Percentiles rank a stretch among this genome's conserved stretches.
phyloP scores from a whole-genome alignment of 2,888 invertebrate genomes.

The Rhingia campestris region DNA sequence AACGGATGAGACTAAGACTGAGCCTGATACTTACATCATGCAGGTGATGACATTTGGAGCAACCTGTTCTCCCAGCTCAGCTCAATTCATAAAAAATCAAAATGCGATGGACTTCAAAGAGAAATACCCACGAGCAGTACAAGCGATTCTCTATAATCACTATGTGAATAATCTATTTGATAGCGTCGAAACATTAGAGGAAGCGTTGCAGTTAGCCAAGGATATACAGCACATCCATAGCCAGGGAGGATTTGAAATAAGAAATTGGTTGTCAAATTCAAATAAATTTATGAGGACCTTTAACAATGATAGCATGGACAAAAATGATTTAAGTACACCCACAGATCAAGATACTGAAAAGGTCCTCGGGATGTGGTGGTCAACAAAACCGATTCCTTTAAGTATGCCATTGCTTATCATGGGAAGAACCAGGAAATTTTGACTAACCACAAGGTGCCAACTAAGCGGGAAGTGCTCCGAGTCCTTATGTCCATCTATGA shows the following conservation, averaged over 20 bases:
- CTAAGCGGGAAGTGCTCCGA: too few relatives aligned
- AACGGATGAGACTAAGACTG: neutral
- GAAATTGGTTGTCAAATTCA: too few relatives aligned
- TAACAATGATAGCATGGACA: too few relatives aligned
- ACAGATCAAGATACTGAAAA: too few relatives aligned
- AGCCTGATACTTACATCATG: neutral
- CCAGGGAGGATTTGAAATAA: neutral
- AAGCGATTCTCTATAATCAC: constrained; percentile 28
- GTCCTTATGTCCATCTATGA: too few relatives aligned
- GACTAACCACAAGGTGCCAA: too few relatives aligned
- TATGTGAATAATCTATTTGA: constrained; percentile 47
- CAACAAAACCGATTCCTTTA: too few relatives aligned
- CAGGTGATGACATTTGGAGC: constrained; percentile 4
- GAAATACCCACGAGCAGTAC: constrained; percentile 26
- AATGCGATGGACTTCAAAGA: constrained; percentile 9
- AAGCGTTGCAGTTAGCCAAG: constrained; percentile 14
- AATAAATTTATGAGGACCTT: too few relatives aligned
- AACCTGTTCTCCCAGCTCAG: neutral
- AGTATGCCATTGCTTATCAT: too few relatives aligned
- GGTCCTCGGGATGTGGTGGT: too few relatives aligned
- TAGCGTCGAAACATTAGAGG: constrained; percentile 23
- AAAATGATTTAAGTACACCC: too few relatives aligned
- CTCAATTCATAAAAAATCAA: constrained; percentile 4
- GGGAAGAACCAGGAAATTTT: too few relatives aligned
- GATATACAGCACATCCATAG: constrained; percentile 20